Percentiles rank a stretch among this genome's conserved stretches.
phyloP scores from a whole-genome alignment of 2,797 vertebrate genomes.

The Artibeus lituratus region DNA sequence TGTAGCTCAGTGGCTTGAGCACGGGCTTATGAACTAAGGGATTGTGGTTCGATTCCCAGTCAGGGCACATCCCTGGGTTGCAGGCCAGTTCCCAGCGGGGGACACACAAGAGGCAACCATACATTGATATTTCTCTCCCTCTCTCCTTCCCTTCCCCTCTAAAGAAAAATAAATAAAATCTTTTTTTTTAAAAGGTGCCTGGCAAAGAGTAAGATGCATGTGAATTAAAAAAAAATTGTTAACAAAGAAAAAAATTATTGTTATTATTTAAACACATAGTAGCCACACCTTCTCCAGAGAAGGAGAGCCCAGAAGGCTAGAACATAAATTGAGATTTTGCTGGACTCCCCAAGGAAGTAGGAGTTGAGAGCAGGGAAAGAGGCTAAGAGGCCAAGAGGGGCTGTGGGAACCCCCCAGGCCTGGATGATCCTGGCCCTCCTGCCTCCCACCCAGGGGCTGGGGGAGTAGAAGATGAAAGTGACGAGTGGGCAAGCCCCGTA shows the following conservation, averaged over 20 bases:
- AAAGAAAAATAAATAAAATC: too few species aligned
- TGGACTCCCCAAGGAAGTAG: background rate
- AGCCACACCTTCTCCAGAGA: background rate
- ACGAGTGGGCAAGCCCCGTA: background rate
- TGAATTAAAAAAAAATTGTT: background rate
- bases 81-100: too few species aligned
- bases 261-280: background rate
- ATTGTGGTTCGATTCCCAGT: too few species aligned
- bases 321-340: background rate
- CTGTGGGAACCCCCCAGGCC: slow-evolving; percentile 55
- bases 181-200: too few species aligned
- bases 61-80: too few species aligned
- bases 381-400: background rate
- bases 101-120: too few species aligned
- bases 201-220: background rate
- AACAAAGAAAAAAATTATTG: too few species aligned
- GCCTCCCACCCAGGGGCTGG: slow-evolving; percentile 3
- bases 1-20: too few species aligned
- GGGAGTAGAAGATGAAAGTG: slow-evolving; percentile 55
- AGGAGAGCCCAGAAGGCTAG: background rate
- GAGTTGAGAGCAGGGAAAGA: background rate
- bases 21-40: too few species aligned
- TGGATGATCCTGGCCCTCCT: background rate
- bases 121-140: too few species aligned
- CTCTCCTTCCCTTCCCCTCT: too few species aligned